Evolutionary conservation across 2,888 invertebrate genomes (phyloP).

Genomic region (Drosophila paranaensis): DNA sequence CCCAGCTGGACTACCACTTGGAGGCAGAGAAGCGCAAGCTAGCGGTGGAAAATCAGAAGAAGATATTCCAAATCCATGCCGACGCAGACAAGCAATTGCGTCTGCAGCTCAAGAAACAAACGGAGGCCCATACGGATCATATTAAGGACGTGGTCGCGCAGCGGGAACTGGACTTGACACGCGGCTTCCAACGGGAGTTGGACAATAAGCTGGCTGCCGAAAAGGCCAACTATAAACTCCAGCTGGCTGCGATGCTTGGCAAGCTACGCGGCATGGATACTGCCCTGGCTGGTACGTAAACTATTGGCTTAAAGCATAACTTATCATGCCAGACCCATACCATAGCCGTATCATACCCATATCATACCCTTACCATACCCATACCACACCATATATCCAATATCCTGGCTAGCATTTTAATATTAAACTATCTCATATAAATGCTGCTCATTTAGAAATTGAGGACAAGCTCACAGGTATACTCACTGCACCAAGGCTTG

Average conservation of each 20-base stretch:
- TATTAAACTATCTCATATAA: slow-evolving; percentile 35
- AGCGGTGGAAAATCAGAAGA: slow-evolving; percentile 89
- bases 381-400: not conserved
- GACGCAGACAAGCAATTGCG: slow-evolving; percentile 90
- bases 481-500: slow-evolving; percentile 18
- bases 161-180: slow-evolving; percentile 86
- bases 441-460: slow-evolving; percentile 82
- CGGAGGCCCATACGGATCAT: slow-evolving; percentile 94
- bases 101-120: slow-evolving; percentile 92
- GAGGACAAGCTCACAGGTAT: slow-evolving; percentile 84
- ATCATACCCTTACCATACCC: too few relatives aligned
- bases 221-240: slow-evolving; percentile 88
- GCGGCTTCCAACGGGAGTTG: slow-evolving; percentile 86
- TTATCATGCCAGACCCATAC: too few relatives aligned
- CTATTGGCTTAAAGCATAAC: too few relatives aligned
- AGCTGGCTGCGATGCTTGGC: slow-evolving; percentile 90
- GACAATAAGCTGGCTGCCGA: slow-evolving; percentile 90
- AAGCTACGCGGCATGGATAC: slow-evolving; percentile 91
- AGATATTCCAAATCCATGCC: slow-evolving; percentile 87
- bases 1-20: slow-evolving; percentile 89
- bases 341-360: too few relatives aligned
- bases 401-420: slow-evolving; percentile 22
- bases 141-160: slow-evolving; percentile 89
- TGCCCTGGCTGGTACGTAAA: slow-evolving; percentile 89
- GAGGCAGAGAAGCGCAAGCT: slow-evolving; percentile 89